Percentiles rank a stretch among this genome's conserved stretches.
These are phyloP conservation scores for Oscheius sp. DNA, from an alignment of 1,140 invertebrate genomes.

Conservation along the genomic window DNA sequence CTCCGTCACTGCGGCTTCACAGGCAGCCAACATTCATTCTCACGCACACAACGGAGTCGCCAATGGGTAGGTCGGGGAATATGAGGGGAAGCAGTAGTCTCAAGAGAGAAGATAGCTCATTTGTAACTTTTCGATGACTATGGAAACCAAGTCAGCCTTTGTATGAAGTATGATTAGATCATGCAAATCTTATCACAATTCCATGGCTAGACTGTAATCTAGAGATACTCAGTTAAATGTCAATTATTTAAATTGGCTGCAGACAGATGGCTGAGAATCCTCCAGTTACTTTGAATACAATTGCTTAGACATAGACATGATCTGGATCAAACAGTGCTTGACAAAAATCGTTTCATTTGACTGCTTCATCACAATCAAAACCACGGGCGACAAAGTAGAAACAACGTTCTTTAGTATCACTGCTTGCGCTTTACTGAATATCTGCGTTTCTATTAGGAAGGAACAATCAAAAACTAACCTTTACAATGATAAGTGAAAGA, in stretches of 20 bases:
- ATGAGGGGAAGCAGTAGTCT: not conserved
- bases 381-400: too few species aligned
- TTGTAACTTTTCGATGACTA: not conserved
- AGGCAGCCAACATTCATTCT: not conserved
- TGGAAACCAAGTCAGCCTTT: not conserved
- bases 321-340: too few species aligned
- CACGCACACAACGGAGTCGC: not conserved
- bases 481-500: too few species aligned
- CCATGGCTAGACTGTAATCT: not conserved
- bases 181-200: not conserved
- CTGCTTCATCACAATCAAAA: too few species aligned
- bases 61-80: not conserved
- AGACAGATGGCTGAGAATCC: too few species aligned
- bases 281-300: too few species aligned
- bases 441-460: too few species aligned
- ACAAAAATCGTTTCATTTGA: too few species aligned
- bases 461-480: too few species aligned
- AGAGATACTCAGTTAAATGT: not conserved
- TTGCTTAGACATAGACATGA: too few species aligned
- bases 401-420: too few species aligned
- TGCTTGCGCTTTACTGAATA: too few species aligned
- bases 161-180: not conserved
- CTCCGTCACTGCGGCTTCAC: not conserved
- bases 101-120: not conserved
- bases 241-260: not conserved